These are phyloP conservation scores for Malurus cyaneus DNA, from an alignment of 2,113 vertebrate species.

Conservation along the genomic window DNA sequence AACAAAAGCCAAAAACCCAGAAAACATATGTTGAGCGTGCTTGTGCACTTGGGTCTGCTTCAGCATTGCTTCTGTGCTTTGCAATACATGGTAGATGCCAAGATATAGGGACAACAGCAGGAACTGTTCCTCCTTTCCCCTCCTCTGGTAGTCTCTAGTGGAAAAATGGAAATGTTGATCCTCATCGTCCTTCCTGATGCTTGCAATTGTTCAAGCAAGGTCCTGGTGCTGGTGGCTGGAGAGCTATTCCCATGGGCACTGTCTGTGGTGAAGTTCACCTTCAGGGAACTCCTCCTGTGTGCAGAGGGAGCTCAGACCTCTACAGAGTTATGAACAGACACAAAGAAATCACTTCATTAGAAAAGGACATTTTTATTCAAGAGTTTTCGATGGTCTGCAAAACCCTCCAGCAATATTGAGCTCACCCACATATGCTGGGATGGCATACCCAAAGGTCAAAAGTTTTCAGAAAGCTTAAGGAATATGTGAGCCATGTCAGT, in stretches of 20 bases:
- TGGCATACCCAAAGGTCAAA: neutral
- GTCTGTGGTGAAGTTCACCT: conserved; percentile 80
- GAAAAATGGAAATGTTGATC: neutral
- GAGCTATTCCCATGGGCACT: conserved; percentile 78
- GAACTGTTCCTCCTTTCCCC: neutral
- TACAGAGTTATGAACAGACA: neutral
- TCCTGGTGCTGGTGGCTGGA: conserved; percentile 53
- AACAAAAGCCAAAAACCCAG: too few relatives aligned
- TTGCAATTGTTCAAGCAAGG: conserved; percentile 33
- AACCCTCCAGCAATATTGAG: neutral
- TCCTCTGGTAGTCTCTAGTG: neutral
- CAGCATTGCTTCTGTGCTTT: neutral
- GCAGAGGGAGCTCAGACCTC: conserved; percentile 5
- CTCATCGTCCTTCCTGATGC: neutral
- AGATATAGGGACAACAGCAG: neutral
- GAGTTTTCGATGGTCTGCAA: neutral
- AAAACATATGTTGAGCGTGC: neutral
- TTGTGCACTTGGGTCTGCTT: neutral
- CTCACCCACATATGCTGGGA: fast-evolving
- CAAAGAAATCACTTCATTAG: neutral
- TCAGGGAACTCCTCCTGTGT: conserved; percentile 75
- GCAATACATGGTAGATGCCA: neutral
- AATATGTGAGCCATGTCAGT: fast-evolving
- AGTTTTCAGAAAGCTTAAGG: neutral
- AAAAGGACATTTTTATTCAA: neutral